phyloP scores from a whole-genome alignment of 2,113 vertebrate genomes.

The Bos javanicus region DNA sequence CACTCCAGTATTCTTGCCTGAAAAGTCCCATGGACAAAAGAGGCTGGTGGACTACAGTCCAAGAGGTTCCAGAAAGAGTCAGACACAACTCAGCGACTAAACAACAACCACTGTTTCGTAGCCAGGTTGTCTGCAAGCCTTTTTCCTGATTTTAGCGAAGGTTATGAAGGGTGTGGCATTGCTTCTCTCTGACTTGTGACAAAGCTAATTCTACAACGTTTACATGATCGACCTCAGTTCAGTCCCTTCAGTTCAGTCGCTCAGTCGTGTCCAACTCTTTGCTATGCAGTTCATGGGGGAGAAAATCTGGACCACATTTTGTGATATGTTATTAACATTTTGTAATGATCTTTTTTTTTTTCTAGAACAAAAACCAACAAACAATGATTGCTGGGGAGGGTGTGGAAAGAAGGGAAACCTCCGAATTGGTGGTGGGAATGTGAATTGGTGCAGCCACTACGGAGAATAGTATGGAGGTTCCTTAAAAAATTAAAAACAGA shows the following conservation, averaged over 20 bases:
- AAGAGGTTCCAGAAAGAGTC: background rate
- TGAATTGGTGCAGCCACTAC: background rate
- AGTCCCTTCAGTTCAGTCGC: too few relatives aligned
- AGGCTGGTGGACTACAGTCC: background rate
- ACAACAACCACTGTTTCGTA: background rate
- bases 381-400: background rate
- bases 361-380: slow-evolving; percentile 75
- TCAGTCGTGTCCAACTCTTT: too few relatives aligned
- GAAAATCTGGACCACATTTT: background rate
- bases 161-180: background rate
- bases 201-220: background rate
- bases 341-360: slow-evolving; percentile 43
- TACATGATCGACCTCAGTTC: background rate
- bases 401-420: background rate
- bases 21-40: background rate
- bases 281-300: background rate
- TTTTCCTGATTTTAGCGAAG: background rate
- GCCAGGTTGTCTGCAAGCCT: background rate
- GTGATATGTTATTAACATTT: background rate
- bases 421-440: background rate
- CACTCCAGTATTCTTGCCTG: background rate
- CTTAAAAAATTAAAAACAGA: background rate
- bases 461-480: background rate
- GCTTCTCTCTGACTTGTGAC: slow-evolving; percentile 29
- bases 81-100: background rate